phyloP scores from a whole-genome alignment of 2,797 vertebrate genomes.

The Craterocephalus amniculus region DNA sequence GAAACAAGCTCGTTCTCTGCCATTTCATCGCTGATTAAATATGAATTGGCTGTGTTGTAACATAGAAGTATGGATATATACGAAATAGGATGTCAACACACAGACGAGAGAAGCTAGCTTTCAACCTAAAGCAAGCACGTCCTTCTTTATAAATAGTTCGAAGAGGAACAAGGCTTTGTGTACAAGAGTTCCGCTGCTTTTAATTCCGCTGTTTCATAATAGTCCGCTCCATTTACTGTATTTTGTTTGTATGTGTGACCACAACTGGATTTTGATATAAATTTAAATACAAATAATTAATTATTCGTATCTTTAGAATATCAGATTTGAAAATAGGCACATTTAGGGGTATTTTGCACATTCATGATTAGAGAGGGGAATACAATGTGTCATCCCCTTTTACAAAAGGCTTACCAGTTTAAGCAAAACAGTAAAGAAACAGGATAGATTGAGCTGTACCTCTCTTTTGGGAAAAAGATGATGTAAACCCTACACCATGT shows the following conservation, averaged over 20 bases:
- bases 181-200: slow-evolving; percentile 57
- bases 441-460: slow-evolving; percentile 80
- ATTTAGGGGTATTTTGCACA: background rate
- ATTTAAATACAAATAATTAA: background rate
- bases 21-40: slow-evolving; percentile 64
- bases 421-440: slow-evolving; percentile 39
- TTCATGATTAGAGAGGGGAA: background rate
- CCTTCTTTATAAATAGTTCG: slow-evolving; percentile 68
- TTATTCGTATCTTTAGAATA: rapidly evolving
- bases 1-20: slow-evolving; percentile 73
- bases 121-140: slow-evolving; percentile 25
- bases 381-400: slow-evolving; percentile 25
- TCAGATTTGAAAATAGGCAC: background rate
- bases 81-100: rapidly evolving
- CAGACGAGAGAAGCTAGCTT: rapidly evolving
- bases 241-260: background rate
- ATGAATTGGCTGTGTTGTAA: background rate
- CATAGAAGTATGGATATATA: too few relatives aligned
- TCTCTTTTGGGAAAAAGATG: slow-evolving; percentile 89
- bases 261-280: background rate
- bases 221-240: background rate
- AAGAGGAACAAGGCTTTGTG: slow-evolving; percentile 16
- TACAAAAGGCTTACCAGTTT: slow-evolving; percentile 67
- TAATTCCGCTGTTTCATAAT: slow-evolving; percentile 66
- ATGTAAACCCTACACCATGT: slow-evolving; percentile 94